phyloP scores from a whole-genome alignment of 2,888 invertebrate genomes.

The Thysanoteuthis rhombus region DNA sequence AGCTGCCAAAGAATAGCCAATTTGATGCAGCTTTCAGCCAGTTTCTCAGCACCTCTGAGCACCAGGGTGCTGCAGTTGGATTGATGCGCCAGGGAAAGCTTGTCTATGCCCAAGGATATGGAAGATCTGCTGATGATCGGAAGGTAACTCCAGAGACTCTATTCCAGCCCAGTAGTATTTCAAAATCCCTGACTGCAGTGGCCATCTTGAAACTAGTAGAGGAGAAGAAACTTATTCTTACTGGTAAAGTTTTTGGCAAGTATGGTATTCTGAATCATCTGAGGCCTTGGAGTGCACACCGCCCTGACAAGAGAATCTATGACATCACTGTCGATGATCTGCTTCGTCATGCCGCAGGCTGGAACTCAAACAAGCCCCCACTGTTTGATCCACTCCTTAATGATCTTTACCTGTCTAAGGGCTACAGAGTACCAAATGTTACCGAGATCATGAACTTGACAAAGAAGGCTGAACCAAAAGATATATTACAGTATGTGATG shows the following conservation, averaged over 20 bases:
- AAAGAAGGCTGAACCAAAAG: slow-evolving; percentile 40
- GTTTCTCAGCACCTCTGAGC: slow-evolving; percentile 49
- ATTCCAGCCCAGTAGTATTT: slow-evolving; percentile 53
- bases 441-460: slow-evolving; percentile 47
- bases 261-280: slow-evolving; percentile 47
- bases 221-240: slow-evolving; percentile 47
- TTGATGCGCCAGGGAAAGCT: slow-evolving; percentile 53
- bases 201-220: slow-evolving; percentile 55
- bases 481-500: slow-evolving; percentile 57
- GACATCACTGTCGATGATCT: slow-evolving; percentile 61
- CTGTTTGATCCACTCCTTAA: slow-evolving; percentile 59
- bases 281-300: slow-evolving; percentile 40
- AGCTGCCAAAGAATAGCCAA: slow-evolving; percentile 33
- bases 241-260: slow-evolving; percentile 52
- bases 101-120: slow-evolving; percentile 52
- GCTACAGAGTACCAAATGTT: slow-evolving; percentile 54
- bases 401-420: slow-evolving; percentile 47
- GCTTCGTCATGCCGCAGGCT: slow-evolving; percentile 59
- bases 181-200: slow-evolving; percentile 60
- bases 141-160: slow-evolving; percentile 44
- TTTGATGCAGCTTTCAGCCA: slow-evolving; percentile 51
- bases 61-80: slow-evolving; percentile 56
- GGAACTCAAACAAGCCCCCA: slow-evolving; percentile 53
- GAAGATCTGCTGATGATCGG: slow-evolving; percentile 45
- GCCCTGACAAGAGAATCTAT: slow-evolving; percentile 49